Conservation (phyloP, 2,888 invertebrate species). For the Orthosia incerta region DNA sequence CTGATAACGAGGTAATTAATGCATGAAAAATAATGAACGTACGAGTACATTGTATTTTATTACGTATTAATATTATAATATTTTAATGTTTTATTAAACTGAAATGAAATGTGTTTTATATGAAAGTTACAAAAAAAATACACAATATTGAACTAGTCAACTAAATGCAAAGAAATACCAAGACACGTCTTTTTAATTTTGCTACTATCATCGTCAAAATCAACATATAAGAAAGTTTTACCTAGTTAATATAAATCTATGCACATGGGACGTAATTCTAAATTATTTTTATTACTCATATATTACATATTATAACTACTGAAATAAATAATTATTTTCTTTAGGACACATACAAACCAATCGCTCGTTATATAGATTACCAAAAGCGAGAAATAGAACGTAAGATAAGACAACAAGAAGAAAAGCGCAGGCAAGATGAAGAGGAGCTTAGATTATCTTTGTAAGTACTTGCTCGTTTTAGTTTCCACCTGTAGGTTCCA, state of each 20-base stretch:
- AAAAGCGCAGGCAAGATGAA: background rate
- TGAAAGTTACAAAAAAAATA: too few species aligned
- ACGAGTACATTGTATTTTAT: too few species aligned
- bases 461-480: constrained; percentile 15
- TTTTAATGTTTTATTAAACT: too few species aligned
- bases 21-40: too few species aligned
- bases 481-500: background rate
- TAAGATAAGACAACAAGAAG: background rate
- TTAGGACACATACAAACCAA: constrained; percentile 2
- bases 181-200: background rate
- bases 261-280: too few species aligned
- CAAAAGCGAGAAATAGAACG: constrained; percentile 12
- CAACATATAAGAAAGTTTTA: too few species aligned
- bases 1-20: constrained; percentile 19
- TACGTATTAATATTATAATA: too few species aligned
- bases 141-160: too few species aligned
- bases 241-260: too few species aligned
- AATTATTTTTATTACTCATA: too few species aligned
- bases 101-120: too few species aligned
- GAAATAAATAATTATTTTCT: background rate
- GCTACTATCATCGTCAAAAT: background rate
- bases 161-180: too few species aligned
- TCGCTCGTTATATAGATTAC: constrained; percentile 34
- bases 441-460: background rate
- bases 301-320: background rate